These are phyloP conservation scores for Pachyuromys duprasi DNA, from an alignment of 2,797 vertebrate species.

Conservation along the genomic window DNA sequence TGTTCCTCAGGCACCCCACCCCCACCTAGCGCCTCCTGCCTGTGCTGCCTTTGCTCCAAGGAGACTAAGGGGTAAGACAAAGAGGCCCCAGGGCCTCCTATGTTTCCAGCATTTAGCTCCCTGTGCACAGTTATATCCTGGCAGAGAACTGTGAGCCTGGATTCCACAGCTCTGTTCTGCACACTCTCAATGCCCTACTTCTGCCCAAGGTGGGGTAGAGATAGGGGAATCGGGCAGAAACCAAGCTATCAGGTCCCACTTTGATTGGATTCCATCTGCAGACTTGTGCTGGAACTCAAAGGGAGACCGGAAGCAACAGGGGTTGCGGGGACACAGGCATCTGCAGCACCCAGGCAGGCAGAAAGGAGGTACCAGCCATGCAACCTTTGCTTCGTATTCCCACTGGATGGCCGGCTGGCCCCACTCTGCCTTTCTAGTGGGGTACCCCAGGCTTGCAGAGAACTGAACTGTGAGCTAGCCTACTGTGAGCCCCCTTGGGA, in stretches of 20 bases:
- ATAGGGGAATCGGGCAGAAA: conserved; percentile 7
- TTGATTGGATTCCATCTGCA: conserved; percentile 1
- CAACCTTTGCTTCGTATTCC: neutral
- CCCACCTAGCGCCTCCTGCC: neutral
- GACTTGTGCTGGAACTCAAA: neutral
- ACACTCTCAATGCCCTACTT: neutral
- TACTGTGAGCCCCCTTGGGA: neutral
- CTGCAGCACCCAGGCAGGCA: neutral
- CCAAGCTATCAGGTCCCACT: neutral
- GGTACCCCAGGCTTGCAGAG: neutral
- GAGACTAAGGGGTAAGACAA: neutral
- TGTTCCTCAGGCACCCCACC: neutral
- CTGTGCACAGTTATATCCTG: neutral
- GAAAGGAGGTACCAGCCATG: neutral
- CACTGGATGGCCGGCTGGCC: no score
- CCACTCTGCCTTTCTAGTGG: neutral
- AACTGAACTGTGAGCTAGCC: neutral
- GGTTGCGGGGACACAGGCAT: neutral
- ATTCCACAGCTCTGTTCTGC: neutral
- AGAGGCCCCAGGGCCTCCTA: conserved; percentile 27
- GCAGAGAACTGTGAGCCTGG: neutral
- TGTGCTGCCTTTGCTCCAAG: neutral
- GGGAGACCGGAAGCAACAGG: neutral
- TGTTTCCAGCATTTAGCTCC: conserved; percentile 11
- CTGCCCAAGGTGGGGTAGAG: neutral